A percentile compares a stretch with the other conserved stretches of the same genome.
phyloP scores from a whole-genome alignment of 2,797 vertebrate species.

The Epinephelus awoara region DNA sequence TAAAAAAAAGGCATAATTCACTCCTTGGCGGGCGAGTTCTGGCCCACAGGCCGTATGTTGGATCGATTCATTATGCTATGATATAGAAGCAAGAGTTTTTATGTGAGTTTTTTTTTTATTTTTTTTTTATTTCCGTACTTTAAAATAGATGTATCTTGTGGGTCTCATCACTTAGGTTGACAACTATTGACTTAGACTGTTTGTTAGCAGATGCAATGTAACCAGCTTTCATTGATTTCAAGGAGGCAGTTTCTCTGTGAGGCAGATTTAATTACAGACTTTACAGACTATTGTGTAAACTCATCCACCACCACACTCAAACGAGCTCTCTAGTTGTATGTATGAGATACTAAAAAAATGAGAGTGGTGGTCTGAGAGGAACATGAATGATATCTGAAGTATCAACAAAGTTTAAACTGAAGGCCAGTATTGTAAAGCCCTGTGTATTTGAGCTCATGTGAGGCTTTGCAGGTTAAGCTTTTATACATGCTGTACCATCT shows the following conservation, averaged over 20 bases:
- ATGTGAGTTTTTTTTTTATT: too few species aligned
- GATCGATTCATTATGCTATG: too few species aligned
- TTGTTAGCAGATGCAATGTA: not conserved
- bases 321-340: not conserved
- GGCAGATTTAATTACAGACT: slow-evolving; percentile 20
- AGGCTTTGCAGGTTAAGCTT: slow-evolving; percentile 5
- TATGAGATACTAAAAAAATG: not conserved
- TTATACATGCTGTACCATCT: slow-evolving; percentile 11
- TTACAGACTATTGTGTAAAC: slow-evolving; percentile 15
- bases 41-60: too few species aligned
- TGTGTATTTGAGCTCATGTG: not conserved
- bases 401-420: not conserved
- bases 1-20: too few species aligned
- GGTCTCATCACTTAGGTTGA: not conserved
- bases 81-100: too few species aligned
- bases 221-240: not conserved
- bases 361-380: not conserved
- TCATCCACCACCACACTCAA: not conserved
- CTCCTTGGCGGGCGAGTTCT: too few species aligned
- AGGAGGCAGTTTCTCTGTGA: not conserved
- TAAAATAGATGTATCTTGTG: not conserved
- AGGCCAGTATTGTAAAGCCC: not conserved
- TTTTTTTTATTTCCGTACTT: not conserved
- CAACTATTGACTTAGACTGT: not conserved
- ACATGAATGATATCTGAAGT: not conserved